Evolutionary conservation across 2,888 invertebrate genomes (phyloP).

Genomic region (Epistrophella euchroma): DNA sequence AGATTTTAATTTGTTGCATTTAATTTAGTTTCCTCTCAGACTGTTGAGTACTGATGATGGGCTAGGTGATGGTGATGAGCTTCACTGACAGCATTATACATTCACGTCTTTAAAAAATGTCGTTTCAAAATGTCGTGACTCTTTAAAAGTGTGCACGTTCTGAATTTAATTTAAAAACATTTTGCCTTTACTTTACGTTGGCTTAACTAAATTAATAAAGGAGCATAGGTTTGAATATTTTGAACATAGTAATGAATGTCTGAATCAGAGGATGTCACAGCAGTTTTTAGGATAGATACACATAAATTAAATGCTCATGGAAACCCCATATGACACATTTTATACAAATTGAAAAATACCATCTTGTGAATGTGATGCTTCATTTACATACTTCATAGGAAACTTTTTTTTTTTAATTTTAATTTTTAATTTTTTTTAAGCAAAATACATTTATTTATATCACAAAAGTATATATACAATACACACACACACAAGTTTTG

Average conservation of each 20-base stretch:
- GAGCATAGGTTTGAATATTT: slow-evolving; percentile 5
- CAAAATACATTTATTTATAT: slow-evolving; percentile 67
- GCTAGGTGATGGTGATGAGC: not conserved
- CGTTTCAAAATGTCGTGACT: slow-evolving; percentile 10
- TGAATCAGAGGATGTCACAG: not conserved
- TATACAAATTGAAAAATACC: not conserved
- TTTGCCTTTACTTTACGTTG: slow-evolving; percentile 40
- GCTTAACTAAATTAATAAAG: slow-evolving; percentile 34
- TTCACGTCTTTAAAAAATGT: slow-evolving; percentile 12
- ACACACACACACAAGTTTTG: slow-evolving; percentile 38
- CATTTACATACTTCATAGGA: not conserved
- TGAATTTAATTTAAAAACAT: slow-evolving; percentile 27
- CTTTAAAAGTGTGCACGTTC: slow-evolving; percentile 34
- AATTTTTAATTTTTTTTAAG: slow-evolving; percentile 35
- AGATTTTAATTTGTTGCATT: slow-evolving; percentile 70
- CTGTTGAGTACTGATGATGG: not conserved
- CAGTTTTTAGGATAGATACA: not conserved
- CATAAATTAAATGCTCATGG: not conserved
- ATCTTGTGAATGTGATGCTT: not conserved
- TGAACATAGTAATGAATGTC: not conserved
- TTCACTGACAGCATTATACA: not conserved
- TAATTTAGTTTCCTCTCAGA: slow-evolving; percentile 50
- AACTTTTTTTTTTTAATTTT: not conserved
- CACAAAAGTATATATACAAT: slow-evolving; percentile 70
- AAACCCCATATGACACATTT: not conserved